These are phyloP conservation scores for Ophioninae sp. DNA, from an alignment of 2,888 invertebrate species.

Conservation along the genomic window DNA sequence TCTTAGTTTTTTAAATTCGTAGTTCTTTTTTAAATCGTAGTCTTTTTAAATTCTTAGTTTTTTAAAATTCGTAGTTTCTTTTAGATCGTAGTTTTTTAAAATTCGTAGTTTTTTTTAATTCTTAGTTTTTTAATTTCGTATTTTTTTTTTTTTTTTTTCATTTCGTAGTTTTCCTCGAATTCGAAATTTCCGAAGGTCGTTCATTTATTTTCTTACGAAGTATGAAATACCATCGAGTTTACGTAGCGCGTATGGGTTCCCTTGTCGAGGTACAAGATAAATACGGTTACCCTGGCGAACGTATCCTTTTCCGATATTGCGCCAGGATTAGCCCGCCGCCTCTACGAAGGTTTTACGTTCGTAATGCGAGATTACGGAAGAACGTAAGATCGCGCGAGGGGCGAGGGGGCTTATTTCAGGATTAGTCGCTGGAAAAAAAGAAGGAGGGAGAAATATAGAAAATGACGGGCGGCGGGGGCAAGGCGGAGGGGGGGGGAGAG, in stretches of 20 bases:
- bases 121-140: no score
- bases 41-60: no score
- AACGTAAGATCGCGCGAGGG: neutral
- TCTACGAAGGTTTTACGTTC: neutral
- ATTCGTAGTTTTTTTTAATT: no score
- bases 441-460: no score
- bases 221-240: neutral
- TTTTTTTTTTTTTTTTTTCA: neutral
- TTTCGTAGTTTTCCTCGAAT: neutral
- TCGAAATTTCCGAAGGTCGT: neutral
- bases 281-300: neutral
- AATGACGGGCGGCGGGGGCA: neutral
- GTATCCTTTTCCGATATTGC: neutral
- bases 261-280: neutral
- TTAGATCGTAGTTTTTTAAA: no score
- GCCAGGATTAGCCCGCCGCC: neutral
- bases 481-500: conserved; percentile 5
- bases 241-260: neutral
- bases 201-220: neutral
- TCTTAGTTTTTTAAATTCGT: no score
- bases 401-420: conserved; percentile 10
- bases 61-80: no score
- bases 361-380: conserved; percentile 9
- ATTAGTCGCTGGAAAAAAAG: neutral
- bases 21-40: no score